Conservation (phyloP, 2,113 vertebrate species). For the Rynchops niger region DNA sequence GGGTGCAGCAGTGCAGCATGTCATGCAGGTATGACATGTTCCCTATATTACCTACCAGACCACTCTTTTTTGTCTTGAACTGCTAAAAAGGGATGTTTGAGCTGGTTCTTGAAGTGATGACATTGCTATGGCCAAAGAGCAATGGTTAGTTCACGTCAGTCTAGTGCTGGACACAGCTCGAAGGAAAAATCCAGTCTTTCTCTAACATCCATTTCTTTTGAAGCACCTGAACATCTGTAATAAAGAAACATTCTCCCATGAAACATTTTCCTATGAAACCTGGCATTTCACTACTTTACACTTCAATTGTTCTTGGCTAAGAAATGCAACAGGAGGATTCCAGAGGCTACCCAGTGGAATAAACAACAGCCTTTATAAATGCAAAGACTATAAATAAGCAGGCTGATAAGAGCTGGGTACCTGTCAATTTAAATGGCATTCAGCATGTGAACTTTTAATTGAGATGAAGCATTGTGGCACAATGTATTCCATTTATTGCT, state of each 20-base stretch:
- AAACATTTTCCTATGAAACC: constrained; percentile 49
- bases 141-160: neutral
- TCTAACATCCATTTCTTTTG: neutral
- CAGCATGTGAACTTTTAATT: constrained; percentile 70
- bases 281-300: constrained; percentile 52
- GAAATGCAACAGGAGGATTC: constrained; percentile 51
- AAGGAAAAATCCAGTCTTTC: neutral
- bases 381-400: constrained; percentile 28
- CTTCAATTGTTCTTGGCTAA: constrained; percentile 60
- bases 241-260: constrained; percentile 52
- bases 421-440: constrained; percentile 64
- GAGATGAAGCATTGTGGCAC: constrained; percentile 49
- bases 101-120: neutral
- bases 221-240: constrained; percentile 41
- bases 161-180: neutral
- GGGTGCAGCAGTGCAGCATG: neutral
- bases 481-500: constrained; percentile 51
- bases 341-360: constrained; percentile 46
- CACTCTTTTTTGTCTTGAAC: neutral
- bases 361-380: constrained; percentile 63
- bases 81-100: neutral
- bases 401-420: constrained; percentile 20
- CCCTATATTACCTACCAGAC: neutral
- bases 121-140: neutral
- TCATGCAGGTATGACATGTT: neutral